phyloP scores from a whole-genome alignment of 2,113 vertebrate species.

The Lucifuga dentata region DNA sequence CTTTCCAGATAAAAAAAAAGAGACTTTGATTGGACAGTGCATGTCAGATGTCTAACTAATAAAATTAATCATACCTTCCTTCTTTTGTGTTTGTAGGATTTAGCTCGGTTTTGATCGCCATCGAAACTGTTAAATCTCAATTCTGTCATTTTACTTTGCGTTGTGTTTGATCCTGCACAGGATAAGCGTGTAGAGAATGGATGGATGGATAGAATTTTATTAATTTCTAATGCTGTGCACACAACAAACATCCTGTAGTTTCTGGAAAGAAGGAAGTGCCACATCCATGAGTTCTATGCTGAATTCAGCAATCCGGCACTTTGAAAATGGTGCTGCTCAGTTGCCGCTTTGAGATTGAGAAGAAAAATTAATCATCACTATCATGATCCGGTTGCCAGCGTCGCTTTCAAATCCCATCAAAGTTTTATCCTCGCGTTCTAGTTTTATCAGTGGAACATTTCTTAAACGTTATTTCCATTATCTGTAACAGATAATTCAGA shows the following conservation, averaged over 20 bases:
- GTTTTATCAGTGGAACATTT: slow-evolving; percentile 1
- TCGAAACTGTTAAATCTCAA: slow-evolving; percentile 26
- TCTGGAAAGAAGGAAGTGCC: slow-evolving; percentile 17
- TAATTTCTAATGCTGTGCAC: slow-evolving; percentile 21
- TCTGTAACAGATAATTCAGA: slow-evolving; percentile 19
- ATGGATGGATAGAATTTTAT: slow-evolving; percentile 17
- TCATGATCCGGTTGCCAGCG: not conserved
- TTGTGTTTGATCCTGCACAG: too few relatives aligned
- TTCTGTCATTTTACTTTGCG: slow-evolving; percentile 25
- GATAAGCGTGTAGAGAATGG: too few relatives aligned
- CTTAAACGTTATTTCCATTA: slow-evolving; percentile 10
- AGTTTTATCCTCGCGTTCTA: slow-evolving; percentile 22
- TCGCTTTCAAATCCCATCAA: not conserved
- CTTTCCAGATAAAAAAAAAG: slow-evolving; percentile 1
- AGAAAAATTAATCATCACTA: not conserved
- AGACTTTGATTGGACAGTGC: slow-evolving; percentile 32
- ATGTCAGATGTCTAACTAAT: slow-evolving; percentile 40
- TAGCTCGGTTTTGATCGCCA: not conserved
- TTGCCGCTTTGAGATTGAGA: not conserved
- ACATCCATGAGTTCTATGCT: not conserved
- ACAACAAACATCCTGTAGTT: slow-evolving; percentile 17
- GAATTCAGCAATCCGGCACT: not conserved
- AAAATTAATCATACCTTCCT: slow-evolving; percentile 16
- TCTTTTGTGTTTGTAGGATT: slow-evolving; percentile 31
- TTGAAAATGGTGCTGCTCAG: not conserved